A percentile compares a stretch with the other conserved stretches of the same genome.
phyloP scores from a whole-genome alignment of 2,113 vertebrate species.

The Eurystomus gularis region DNA sequence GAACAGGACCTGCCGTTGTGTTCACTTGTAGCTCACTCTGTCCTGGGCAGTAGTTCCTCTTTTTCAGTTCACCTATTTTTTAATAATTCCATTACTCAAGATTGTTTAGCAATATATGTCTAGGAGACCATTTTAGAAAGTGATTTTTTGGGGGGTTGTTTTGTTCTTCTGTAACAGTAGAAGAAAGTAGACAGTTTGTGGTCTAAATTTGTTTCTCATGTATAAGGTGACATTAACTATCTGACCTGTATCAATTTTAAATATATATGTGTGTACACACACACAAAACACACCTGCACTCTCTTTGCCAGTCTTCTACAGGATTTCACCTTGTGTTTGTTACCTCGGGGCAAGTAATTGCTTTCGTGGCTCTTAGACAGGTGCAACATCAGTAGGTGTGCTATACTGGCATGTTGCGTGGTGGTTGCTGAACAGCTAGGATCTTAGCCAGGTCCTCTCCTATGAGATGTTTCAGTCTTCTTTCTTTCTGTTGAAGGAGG shows the following conservation, averaged over 20 bases:
- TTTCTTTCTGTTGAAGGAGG: background rate
- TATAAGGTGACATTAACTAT: background rate
- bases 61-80: background rate
- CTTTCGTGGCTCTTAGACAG: background rate
- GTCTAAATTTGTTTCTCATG: background rate
- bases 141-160: background rate
- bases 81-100: background rate
- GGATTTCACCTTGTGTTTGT: background rate
- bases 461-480: background rate
- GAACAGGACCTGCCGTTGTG: background rate
- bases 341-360: background rate
- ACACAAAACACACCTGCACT: background rate
- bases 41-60: background rate
- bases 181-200: background rate
- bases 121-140: background rate
- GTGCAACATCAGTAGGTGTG: background rate
- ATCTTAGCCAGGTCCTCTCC: background rate
- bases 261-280: background rate
- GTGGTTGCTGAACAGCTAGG: background rate
- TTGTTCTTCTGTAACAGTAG: background rate
- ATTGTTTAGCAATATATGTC: background rate
- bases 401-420: background rate
- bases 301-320: background rate
- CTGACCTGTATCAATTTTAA: background rate
- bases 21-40: background rate